phyloP scores from a whole-genome alignment of 2,888 invertebrate genomes.

The Noctua janthe region DNA sequence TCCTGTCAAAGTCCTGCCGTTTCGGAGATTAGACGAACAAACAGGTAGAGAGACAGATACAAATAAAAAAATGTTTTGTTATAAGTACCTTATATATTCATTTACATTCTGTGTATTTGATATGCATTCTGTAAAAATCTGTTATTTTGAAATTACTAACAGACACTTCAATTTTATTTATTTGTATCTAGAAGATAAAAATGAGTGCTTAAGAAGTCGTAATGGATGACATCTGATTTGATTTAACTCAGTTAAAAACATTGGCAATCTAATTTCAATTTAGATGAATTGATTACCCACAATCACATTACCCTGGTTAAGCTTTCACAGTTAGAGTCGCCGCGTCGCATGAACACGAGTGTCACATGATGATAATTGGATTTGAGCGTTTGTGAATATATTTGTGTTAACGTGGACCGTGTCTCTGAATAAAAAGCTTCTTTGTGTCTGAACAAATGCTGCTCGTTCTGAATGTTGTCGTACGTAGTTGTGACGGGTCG shows the following conservation, averaged over 20 bases:
- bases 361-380: constrained; percentile 20
- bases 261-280: constrained; percentile 21
- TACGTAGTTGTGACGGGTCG: not conserved
- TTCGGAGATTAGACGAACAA: too few species aligned
- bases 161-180: too few species aligned
- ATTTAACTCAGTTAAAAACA: not conserved
- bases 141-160: too few species aligned
- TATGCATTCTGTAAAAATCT: too few species aligned
- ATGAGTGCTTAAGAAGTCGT: not conserved
- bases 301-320: constrained; percentile 15
- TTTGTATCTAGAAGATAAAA: too few species aligned
- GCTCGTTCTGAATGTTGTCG: too few species aligned
- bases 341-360: not conserved
- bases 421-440: not conserved
- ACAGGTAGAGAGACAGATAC: too few species aligned
- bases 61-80: too few species aligned
- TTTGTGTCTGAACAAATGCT: not conserved
- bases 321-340: not conserved
- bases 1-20: too few species aligned
- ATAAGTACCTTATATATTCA: too few species aligned
- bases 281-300: constrained; percentile 18
- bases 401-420: not conserved
- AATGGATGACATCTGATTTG: not conserved
- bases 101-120: too few species aligned
- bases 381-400: constrained; percentile 32